Percentiles rank a stretch among this genome's conserved stretches.
phyloP scores from a whole-genome alignment of 2,113 vertebrate species.

The Rhizomys pruinosus region DNA sequence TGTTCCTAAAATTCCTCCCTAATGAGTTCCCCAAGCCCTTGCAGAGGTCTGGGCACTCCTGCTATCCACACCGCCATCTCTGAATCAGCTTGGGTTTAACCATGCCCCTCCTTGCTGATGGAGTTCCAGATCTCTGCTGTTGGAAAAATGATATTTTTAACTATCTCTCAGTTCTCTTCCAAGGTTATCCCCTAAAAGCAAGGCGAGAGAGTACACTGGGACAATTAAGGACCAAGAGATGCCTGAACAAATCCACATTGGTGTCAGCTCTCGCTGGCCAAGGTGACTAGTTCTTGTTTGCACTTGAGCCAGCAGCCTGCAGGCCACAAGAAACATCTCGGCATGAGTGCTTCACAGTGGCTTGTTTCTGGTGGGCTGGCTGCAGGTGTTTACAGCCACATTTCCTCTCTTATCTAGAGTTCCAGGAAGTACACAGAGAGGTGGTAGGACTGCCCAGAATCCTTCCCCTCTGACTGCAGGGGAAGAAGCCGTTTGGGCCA shows the following conservation, averaged over 20 bases:
- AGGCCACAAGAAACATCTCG: neutral
- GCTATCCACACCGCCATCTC: neutral
- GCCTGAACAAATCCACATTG: neutral
- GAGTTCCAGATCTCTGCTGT: conserved; percentile 8
- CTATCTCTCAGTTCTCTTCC: conserved; percentile 28
- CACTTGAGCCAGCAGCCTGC: neutral
- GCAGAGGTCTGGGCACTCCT: neutral
- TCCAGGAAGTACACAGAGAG: neutral
- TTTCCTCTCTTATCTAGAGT: neutral
- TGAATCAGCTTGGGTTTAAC: conserved; percentile 45
- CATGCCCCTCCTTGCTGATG: neutral
- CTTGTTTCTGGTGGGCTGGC: neutral
- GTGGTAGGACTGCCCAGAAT: no score
- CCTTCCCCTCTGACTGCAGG: neutral
- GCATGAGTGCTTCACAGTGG: neutral
- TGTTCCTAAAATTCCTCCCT: conserved; percentile 33
- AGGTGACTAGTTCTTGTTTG: neutral
- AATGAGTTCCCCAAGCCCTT: conserved; percentile 17
- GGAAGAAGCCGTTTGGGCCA: neutral
- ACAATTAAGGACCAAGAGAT: neutral
- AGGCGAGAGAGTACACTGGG: conserved; percentile 21
- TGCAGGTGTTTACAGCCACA: neutral
- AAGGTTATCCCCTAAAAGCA: conserved; percentile 27
- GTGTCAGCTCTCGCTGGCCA: neutral
- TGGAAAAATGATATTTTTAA: conserved; percentile 38